phyloP scores from a whole-genome alignment of 2,888 invertebrate species.

The Perizoma affinitatum region DNA sequence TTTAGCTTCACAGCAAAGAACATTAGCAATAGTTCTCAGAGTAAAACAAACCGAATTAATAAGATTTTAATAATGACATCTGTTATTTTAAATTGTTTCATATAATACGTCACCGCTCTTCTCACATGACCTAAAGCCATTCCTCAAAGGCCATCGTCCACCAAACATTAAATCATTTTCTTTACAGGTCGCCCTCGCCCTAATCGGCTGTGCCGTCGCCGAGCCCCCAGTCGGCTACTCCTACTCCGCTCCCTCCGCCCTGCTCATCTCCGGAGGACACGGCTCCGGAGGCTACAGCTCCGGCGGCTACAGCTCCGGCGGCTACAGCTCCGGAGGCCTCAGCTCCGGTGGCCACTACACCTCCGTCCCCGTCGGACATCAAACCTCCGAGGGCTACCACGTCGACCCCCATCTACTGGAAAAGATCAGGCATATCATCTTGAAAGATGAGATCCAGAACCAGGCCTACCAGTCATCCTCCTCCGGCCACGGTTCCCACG shows the following conservation, averaged over 20 bases:
- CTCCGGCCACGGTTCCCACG: constrained; percentile 75
- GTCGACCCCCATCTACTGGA: constrained; percentile 92
- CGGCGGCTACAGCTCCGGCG: constrained; percentile 91
- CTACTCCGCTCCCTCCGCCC: constrained; percentile 76
- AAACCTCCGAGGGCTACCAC: constrained; percentile 91
- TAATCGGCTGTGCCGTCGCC: constrained; percentile 89
- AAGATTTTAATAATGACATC: too few relatives aligned
- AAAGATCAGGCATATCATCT: constrained; percentile 92
- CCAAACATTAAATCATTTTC: constrained; percentile 1
- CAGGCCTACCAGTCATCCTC: constrained; percentile 79
- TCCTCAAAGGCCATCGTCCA: background rate
- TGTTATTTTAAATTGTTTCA: too few relatives aligned
- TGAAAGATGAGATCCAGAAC: constrained; percentile 89
- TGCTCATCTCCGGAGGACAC: constrained; percentile 86
- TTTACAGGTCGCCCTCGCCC: constrained; percentile 86
- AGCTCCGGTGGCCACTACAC: constrained; percentile 89
- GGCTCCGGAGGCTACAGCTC: constrained; percentile 89
- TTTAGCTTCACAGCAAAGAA: too few relatives aligned
- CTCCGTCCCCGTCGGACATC: constrained; percentile 90
- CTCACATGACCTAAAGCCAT: background rate
- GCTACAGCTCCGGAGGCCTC: constrained; percentile 84
- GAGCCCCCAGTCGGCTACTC: constrained; percentile 91
- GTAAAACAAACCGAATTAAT: too few relatives aligned
- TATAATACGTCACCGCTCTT: too few relatives aligned
- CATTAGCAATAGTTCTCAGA: too few relatives aligned